Conservation (phyloP, 2,113 vertebrate genomes). For the Sander lucioperca region DNA sequence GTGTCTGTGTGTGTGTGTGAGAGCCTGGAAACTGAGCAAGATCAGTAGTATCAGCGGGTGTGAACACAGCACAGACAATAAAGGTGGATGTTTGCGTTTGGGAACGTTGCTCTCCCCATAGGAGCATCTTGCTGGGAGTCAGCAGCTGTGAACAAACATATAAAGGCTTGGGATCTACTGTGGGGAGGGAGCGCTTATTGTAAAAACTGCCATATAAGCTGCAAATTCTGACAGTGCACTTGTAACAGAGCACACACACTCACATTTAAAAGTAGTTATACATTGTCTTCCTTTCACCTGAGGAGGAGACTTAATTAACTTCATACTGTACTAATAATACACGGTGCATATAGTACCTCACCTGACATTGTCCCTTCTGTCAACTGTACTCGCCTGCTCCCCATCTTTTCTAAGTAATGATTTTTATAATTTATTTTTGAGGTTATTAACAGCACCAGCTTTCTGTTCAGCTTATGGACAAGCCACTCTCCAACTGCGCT, state of each 20-base stretch:
- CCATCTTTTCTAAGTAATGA: not conserved
- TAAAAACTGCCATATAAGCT: slow-evolving; percentile 33
- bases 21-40: not conserved
- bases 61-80: slow-evolving; percentile 22
- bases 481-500: not conserved
- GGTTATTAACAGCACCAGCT: not conserved
- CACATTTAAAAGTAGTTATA: not conserved
- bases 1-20: slow-evolving; percentile 1
- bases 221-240: slow-evolving; percentile 24
- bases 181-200: slow-evolving; percentile 45
- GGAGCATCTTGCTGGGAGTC: slow-evolving; percentile 49
- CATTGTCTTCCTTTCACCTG: not conserved
- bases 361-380: not conserved
- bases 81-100: slow-evolving; percentile 47
- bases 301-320: not conserved
- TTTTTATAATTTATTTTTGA: not conserved
- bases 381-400: not conserved
- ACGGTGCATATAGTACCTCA: not conserved
- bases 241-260: slow-evolving; percentile 2
- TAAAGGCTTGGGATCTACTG: slow-evolving; percentile 15
- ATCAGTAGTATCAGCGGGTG: slow-evolving; percentile 39
- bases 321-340: not conserved
- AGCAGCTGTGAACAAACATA: slow-evolving; percentile 48
- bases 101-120: slow-evolving; percentile 21
- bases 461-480: not conserved